Evolutionary conservation across 2,797 vertebrate genomes (phyloP).

Genomic region (Ambastaia sidthimunki): DNA sequence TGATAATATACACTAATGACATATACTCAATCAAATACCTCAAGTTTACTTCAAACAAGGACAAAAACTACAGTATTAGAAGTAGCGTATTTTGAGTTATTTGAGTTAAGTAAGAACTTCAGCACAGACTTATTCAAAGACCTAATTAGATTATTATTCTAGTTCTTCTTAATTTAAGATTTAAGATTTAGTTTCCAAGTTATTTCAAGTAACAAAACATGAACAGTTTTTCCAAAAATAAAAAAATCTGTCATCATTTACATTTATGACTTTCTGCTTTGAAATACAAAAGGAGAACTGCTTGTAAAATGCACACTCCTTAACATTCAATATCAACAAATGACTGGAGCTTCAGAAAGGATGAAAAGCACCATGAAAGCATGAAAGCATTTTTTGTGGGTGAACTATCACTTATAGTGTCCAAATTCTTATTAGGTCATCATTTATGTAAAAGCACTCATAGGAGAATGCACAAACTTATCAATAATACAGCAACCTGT

Average conservation of each 20-base stretch:
- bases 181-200: too few relatives aligned
- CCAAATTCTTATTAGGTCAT: neutral
- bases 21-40: conserved; percentile 33
- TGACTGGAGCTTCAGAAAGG: too few relatives aligned
- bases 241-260: neutral
- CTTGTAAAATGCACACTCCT: too few relatives aligned
- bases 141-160: neutral
- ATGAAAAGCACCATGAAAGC: too few relatives aligned
- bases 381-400: too few relatives aligned
- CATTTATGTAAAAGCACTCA: neutral
- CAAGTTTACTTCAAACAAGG: conserved; percentile 8
- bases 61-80: neutral
- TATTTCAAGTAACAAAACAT: too few relatives aligned
- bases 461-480: neutral
- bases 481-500: conserved; percentile 54
- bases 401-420: too few relatives aligned
- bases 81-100: neutral
- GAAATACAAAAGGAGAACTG: too few relatives aligned
- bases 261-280: too few relatives aligned
- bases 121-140: neutral
- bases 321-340: too few relatives aligned
- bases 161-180: too few relatives aligned
- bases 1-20: conserved; percentile 36
- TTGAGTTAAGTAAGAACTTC: neutral
- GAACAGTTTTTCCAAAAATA: neutral